Base-by-base conservation (phyloP, 2,888 invertebrate genomes). In the Euclidia mi region DNA sequence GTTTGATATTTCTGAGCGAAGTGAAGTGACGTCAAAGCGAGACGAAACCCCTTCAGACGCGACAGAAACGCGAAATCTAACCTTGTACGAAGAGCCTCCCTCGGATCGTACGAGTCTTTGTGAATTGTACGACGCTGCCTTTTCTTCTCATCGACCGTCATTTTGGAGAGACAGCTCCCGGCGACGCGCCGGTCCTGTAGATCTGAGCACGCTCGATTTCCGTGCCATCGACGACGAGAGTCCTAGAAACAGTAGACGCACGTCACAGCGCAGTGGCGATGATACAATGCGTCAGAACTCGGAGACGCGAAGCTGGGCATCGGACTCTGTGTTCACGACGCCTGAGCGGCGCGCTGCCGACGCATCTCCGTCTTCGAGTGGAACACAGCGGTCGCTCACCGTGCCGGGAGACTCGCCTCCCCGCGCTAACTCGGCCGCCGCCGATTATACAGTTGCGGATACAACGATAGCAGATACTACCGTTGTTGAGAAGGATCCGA, bases 281-380 rank as follows among this genome's bases (percentile, higher is more conserved):
- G 94, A 94, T 12, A 94, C 94, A 0, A 59, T 92, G 32, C 91
- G 90, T 0, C 91, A 95, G 58, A 91, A 92, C 52, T 95, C 94
- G 2, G 95, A 95, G 61, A 90, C 95, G 0, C 92, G 94, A 28
- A 95, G 95, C 70, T 95, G 94, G 88, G 95, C 93, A 11, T 95
- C 95, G 0, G 95, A 95, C 67, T 95, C 95, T 0, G 95, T 95
- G 31, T 95, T 95, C 47, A 84, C 92, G 2, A 95, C 95, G 0
- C 93, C 95, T 1, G 94, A 94, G 53, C 91, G 94, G 1, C 89
- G 86, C n/a, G 86, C 81, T 0, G 80, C 79, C 0, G 85, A 89
- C n/a, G 84, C 86, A 2, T 91, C 94, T 0, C 93, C 94, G 0
- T 90, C 90, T 0, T 89, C 88, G 3, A 87, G 84, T 0, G 90